These are phyloP conservation scores for Eulemur macaco DNA, from an alignment of 2,113 vertebrate species.

Conservation along the genomic window DNA sequence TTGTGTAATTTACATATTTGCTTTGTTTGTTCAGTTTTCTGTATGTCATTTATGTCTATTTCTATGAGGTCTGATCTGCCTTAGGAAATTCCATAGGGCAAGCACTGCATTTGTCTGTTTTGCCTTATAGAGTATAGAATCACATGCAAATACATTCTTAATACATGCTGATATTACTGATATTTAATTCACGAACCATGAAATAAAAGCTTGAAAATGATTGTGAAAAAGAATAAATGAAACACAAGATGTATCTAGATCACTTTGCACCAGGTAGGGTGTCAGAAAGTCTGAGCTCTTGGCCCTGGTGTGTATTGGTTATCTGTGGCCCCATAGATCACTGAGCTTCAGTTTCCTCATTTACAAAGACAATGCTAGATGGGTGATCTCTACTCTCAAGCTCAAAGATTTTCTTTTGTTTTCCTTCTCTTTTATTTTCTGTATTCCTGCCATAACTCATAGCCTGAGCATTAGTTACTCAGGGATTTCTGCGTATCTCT, in stretches of 20 bases:
- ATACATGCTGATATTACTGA: not conserved
- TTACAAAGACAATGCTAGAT: not conserved
- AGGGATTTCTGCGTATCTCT: not conserved
- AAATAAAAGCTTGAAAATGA: constrained; percentile 20
- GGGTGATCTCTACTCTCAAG: not conserved
- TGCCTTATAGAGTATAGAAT: not conserved
- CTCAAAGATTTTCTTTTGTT: not conserved
- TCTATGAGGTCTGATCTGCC: not conserved
- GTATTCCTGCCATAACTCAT: not conserved
- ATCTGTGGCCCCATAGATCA: not conserved
- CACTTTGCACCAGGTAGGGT: not conserved
- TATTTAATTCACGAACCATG: not conserved
- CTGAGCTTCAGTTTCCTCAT: not conserved
- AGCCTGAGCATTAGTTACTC: not conserved
- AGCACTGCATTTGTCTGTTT: not conserved
- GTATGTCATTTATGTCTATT: not conserved
- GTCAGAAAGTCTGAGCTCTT: not conserved
- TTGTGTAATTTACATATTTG: not conserved
- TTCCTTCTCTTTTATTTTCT: not conserved
- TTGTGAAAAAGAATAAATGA: not conserved
- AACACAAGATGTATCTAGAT: not conserved
- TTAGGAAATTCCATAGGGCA: not conserved
- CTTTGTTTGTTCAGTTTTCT: constrained; percentile 20
- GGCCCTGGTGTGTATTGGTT: not conserved
- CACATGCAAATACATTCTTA: not conserved